phyloP scores from a whole-genome alignment of 2,888 invertebrate genomes.

The Panzeria rudis region DNA sequence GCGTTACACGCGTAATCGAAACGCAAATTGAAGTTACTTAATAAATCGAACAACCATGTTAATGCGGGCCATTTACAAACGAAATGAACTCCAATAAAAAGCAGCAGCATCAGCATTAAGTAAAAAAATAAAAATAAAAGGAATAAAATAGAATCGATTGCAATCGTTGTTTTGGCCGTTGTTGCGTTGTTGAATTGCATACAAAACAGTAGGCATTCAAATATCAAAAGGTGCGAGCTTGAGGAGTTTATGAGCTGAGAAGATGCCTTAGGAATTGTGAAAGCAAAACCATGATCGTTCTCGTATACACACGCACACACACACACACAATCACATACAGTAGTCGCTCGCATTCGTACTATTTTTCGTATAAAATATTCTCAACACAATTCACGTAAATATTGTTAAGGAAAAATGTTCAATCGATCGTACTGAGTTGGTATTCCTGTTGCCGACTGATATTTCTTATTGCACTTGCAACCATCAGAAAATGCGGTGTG shows the following conservation, averaged over 20 bases:
- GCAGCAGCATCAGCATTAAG: conserved; percentile 67
- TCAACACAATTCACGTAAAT: conserved; percentile 12
- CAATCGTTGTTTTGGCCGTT: conserved; percentile 73
- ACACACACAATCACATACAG: not conserved
- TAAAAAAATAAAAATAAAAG: conserved; percentile 43
- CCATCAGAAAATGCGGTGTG: conserved; percentile 69
- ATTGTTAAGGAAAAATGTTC: conserved; percentile 9
- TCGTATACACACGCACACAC: not conserved
- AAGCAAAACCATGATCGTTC: conserved; percentile 10
- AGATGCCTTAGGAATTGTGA: conserved; percentile 60
- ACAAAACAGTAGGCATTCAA: conserved; percentile 78
- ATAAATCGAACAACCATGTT: conserved; percentile 83
- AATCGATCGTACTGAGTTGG: conserved; percentile 30
- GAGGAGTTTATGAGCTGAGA: conserved; percentile 81
- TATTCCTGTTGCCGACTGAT: conserved; percentile 41
- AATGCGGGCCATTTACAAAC: conserved; percentile 83
- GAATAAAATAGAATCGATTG: conserved; percentile 70
- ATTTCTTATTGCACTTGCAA: conserved; percentile 68
- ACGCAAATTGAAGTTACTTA: conserved; percentile 83
- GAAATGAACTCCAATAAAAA: conserved; percentile 75
- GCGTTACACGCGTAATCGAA: conserved; percentile 78
- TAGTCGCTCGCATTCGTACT: conserved; percentile 36
- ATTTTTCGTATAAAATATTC: conserved; percentile 42
- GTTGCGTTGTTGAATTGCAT: conserved; percentile 72
- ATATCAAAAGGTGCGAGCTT: conserved; percentile 82